Conservation (phyloP, 2,888 invertebrate species). For the Liopterus haemorrhoidalis region DNA sequence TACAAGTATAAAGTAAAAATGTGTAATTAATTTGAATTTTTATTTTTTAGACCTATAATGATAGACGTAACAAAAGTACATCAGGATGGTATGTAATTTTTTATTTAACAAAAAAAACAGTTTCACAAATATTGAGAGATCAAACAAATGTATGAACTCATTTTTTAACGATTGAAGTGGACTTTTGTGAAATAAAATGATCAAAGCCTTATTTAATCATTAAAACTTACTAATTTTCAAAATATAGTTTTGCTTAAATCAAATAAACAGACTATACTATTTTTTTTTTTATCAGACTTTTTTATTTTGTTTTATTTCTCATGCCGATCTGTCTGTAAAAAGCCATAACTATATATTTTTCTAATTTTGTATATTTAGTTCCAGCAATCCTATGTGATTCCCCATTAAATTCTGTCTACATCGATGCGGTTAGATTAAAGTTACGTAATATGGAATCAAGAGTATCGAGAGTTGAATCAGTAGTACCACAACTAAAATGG, state of each 20-base stretch:
- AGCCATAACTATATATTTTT: no score
- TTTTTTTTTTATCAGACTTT: not conserved
- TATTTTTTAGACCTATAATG: slow-evolving; percentile 43
- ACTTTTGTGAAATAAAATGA: no score
- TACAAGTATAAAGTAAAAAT: not conserved
- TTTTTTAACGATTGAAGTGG: slow-evolving; percentile 10
- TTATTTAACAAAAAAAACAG: slow-evolving; percentile 2
- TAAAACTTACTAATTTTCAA: no score
- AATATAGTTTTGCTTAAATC: no score
- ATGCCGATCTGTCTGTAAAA: no score
- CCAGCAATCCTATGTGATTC: slow-evolving; percentile 35
- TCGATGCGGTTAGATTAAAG: slow-evolving; percentile 48
- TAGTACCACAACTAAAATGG: slow-evolving; percentile 45
- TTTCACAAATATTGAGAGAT: slow-evolving; percentile 5
- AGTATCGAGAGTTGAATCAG: slow-evolving; percentile 43
- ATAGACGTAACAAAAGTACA: slow-evolving; percentile 46
- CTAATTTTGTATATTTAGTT: slow-evolving; percentile 30
- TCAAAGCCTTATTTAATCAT: no score
- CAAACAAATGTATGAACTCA: not conserved
- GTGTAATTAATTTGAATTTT: slow-evolving; percentile 18
- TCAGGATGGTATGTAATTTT: slow-evolving; percentile 43
- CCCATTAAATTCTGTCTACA: slow-evolving; percentile 45
- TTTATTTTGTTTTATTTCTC: slow-evolving; percentile 18
- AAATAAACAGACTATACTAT: no score
- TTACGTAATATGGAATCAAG: slow-evolving; percentile 46